Base-by-base conservation (phyloP, 2,888 invertebrate species). In the Globia sparganii region DNA sequence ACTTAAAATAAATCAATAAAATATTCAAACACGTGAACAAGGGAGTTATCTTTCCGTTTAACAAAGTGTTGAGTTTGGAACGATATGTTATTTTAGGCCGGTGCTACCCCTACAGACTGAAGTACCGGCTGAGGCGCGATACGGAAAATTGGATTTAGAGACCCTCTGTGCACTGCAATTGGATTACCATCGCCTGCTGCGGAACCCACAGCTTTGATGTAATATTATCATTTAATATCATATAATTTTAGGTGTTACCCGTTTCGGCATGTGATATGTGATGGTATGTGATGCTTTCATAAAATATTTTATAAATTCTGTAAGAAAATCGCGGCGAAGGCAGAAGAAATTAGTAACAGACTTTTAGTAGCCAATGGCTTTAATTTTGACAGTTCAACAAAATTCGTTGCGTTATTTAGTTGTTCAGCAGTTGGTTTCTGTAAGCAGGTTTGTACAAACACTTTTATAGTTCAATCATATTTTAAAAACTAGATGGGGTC, bases 81-180 rank as follows among this genome's bases (percentile, higher is more conserved):
- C 80, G 86, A 88, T 88, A 86, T 86, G 85, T 88, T 86, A 88
- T 89, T 88, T 85, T 88, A 85, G 85, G 86, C 85, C 43, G 70
- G 25, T 71, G 62, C 61, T 77, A 77, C 75, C 71, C 79, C 68
- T 65, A 67, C 67, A 40, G 68, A 73, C 75, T 58, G 21, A 81
- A 78, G 83, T 80, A 80, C 53, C 64, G 37, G 78, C 67, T 73
- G 83, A 88, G 81, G 86, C 81, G 86, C 78, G 75, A 89, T 83
- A 87, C 83, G 87, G 87, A 80, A 87, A 89, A 89, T 89, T 90
- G 81, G 85, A 88, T 89, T 88, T 87, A 81, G 83, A 75, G 74
- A 76, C 82, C 83, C 89, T 87, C 87, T 87, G 83, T 83, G 80
- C 80, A 77, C 72, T 88, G 83, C 87, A 86, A 89, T 87, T 84